These are phyloP conservation scores for Tupaia tana DNA, from an alignment of 2,113 vertebrate genomes.

Conservation along the genomic window DNA sequence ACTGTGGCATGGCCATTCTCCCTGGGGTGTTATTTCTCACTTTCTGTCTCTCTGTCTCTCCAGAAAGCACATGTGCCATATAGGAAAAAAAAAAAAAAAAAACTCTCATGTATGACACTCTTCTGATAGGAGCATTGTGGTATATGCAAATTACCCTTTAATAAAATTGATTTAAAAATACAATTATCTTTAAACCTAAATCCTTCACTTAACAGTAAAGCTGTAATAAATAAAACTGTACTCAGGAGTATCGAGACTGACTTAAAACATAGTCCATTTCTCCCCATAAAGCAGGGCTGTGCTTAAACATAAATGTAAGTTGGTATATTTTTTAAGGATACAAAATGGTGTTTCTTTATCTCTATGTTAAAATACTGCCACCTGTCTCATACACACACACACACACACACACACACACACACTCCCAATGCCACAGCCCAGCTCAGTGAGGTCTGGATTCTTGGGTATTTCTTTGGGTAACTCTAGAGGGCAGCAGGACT, in stretches of 20 bases:
- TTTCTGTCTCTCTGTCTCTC: too few relatives aligned
- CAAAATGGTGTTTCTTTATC: not conserved
- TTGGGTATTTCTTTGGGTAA: not conserved
- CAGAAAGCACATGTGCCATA: too few relatives aligned
- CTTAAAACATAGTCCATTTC: not conserved
- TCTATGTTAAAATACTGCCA: not conserved
- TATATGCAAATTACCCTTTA: not conserved
- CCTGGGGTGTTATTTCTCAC: too few relatives aligned
- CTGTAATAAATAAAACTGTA: not conserved
- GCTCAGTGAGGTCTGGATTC: not conserved
- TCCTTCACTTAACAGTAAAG: not conserved
- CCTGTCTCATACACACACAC: not conserved
- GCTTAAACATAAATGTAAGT: not conserved
- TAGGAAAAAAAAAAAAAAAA: too few relatives aligned
- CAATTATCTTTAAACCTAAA: not conserved
- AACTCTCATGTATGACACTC: not conserved
- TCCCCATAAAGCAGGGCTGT: not conserved
- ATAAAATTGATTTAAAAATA: not conserved
- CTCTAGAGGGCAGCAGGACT: not conserved
- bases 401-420: not conserved
- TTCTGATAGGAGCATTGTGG: not conserved
- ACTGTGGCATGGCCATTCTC: too few relatives aligned
- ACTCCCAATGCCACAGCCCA: not conserved
- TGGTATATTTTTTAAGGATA: not conserved
- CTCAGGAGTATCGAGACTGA: not conserved